A percentile compares a stretch with the other conserved stretches of the same genome.
phyloP scores from a whole-genome alignment of 2,797 vertebrate genomes.

The Phyllotis vaccarum region DNA sequence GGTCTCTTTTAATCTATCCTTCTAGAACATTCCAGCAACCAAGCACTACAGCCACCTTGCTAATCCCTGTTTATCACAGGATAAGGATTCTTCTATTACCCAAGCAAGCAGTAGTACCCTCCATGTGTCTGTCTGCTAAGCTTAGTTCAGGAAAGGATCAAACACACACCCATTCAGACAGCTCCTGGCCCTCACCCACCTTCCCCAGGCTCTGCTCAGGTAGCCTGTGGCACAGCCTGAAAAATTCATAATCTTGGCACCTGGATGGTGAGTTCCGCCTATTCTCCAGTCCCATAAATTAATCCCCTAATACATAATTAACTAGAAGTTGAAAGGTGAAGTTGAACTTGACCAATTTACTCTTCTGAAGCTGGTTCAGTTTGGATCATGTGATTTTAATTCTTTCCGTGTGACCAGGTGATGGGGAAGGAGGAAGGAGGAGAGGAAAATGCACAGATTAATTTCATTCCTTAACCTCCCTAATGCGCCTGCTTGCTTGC shows the following conservation, averaged over 20 bases:
- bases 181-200: background rate
- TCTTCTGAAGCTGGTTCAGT: constrained; percentile 86
- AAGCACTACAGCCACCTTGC: background rate
- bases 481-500: constrained; percentile 93
- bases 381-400: constrained; percentile 89
- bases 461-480: constrained; percentile 94
- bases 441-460: constrained; percentile 90
- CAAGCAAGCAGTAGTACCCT: background rate
- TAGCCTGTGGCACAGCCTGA: constrained; percentile 81
- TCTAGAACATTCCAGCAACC: background rate
- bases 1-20: background rate
- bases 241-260: constrained; percentile 86
- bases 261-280: constrained; percentile 82
- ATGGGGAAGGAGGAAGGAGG: constrained; percentile 81
- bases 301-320: constrained; percentile 91
- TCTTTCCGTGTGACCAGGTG: constrained; percentile 90
- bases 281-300: constrained; percentile 89
- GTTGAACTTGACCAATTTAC: constrained; percentile 89
- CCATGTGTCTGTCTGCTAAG: rapidly evolving
- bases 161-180: rapidly evolving
- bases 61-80: background rate
- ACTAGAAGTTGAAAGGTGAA: constrained; percentile 88
- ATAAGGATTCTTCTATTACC: background rate
- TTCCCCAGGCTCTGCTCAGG: constrained; percentile 70
- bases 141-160: background rate